Evolutionary conservation across 2,113 vertebrate genomes (phyloP), one percentile per base, ranked within the genome.

Genomic region (Anolis carolinensis): DNA sequence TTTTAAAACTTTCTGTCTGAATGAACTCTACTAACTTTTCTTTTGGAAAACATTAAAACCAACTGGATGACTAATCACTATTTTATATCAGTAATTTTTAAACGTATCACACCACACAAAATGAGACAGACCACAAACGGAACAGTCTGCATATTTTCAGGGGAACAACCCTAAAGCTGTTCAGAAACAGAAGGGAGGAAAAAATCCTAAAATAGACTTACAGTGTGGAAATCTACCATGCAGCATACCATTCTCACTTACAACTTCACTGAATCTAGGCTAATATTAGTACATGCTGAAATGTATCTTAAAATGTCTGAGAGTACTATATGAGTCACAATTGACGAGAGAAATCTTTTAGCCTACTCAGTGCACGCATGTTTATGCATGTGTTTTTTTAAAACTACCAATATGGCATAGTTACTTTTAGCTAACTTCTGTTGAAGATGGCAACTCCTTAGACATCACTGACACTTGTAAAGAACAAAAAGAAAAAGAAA

Each of bases 131-230:
- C 13, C 1, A 0, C n/a, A 7, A 81, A 8, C 44, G 16, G 13
- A 70, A 83, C 18, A 39, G 48, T 85, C 75, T 87, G 3, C 25
- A 25, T 73, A 80, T 82, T 84, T 65, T 13, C n/a, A 87, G 50
- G 25, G 62, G 71, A 88, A 80, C 81, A 7, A 18, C 48, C 21
- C 88, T 32, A 83, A 77, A 82, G 25, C 79, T 52, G 23, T 79
- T 76, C 44, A 90, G 83, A 90, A 86, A 5, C n/a, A 75, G 39
- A 30, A 39, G 90, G 94, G 91, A 75, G 90, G 89, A 84, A 90
- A 83, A 44, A 44, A 83, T 71, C 73, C 62, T 90, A 55, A 92
- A 90, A 85, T 79, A 87, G 55, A 87, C 59, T 59, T 20, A 81
- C 7, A 81, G n/a, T 78, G 75, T 62, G 79, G 84, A 81, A 90